These are phyloP conservation scores for Sarcophaga variegata DNA, from an alignment of 2,888 invertebrate genomes.

Conservation along the genomic window DNA sequence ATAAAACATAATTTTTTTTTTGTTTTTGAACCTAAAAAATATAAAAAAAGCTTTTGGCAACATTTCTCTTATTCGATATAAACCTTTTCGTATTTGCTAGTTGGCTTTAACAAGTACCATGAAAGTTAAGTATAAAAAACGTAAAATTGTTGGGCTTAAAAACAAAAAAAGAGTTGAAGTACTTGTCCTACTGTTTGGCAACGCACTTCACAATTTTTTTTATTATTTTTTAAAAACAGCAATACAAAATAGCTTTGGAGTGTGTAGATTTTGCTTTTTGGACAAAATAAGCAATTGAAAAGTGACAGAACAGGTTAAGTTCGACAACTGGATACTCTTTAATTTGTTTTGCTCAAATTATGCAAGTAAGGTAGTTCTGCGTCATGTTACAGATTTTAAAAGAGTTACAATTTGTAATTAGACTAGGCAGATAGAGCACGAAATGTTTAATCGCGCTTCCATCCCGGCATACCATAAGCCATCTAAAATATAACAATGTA, in stretches of 20 bases:
- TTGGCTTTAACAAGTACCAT: slow-evolving; percentile 22
- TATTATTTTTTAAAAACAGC: neutral
- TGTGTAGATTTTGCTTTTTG: slow-evolving; percentile 5
- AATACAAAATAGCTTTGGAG: no score
- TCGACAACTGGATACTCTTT: no score
- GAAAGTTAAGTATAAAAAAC: neutral
- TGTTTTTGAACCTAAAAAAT: slow-evolving; percentile 3
- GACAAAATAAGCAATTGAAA: neutral
- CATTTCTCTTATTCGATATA: slow-evolving; percentile 23
- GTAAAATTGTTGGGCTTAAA: no score
- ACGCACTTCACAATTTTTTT: slow-evolving; percentile 32
- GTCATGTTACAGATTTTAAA: no score
- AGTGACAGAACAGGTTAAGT: no score
- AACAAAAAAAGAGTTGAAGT: slow-evolving; percentile 32
- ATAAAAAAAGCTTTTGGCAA: slow-evolving; percentile 32
- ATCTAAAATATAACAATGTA: no score
- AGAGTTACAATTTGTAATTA: no score
- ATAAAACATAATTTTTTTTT: slow-evolving; percentile 13
- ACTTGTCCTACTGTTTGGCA: slow-evolving; percentile 43
- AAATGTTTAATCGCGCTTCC: no score
- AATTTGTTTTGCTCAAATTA: no score
- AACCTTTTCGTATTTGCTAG: neutral
- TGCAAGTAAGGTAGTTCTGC: no score
- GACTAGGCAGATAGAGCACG: no score
- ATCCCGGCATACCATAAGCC: no score